Conservation (phyloP, 2,113 vertebrate genomes). For the Dasypus novemcinctus region DNA sequence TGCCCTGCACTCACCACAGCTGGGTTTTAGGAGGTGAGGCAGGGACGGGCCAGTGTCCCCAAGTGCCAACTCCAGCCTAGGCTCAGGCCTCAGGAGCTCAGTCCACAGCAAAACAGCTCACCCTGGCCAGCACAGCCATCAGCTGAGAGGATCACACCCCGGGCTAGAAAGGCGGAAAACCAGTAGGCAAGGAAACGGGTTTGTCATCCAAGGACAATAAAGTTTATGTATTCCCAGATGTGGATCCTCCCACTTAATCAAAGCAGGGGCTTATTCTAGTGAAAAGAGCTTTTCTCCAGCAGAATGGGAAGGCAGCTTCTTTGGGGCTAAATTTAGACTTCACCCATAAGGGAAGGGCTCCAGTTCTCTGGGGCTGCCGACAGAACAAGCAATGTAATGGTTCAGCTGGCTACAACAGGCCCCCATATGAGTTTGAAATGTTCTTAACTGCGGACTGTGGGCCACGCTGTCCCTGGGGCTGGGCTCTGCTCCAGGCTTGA, state of each 20-base stretch:
- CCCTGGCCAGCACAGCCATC: slow-evolving; percentile 5
- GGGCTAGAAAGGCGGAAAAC: slow-evolving; percentile 57
- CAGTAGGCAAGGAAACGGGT: slow-evolving; percentile 58
- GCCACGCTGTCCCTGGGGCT: not conserved
- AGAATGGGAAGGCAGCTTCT: slow-evolving; percentile 47
- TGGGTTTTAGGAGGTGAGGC: not conserved
- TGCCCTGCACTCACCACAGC: not conserved
- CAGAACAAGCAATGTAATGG: not conserved
- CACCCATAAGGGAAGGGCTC: slow-evolving; percentile 29
- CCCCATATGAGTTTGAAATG: not conserved
- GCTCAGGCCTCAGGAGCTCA: not conserved
- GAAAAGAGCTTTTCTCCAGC: slow-evolving; percentile 68
- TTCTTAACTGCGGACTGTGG: not conserved
- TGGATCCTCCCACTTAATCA: slow-evolving; percentile 65
- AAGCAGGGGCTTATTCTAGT: slow-evolving; percentile 24
- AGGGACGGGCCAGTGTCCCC: not conserved
- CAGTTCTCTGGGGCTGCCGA: not conserved
- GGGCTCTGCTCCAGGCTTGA: not conserved
- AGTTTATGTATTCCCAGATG: slow-evolving; percentile 71
- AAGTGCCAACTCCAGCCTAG: not conserved
- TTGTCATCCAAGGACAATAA: slow-evolving; percentile 75
- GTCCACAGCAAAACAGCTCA: not conserved
- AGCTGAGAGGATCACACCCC: slow-evolving; percentile 45
- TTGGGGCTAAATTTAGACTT: slow-evolving; percentile 64
- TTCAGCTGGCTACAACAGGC: slow-evolving; percentile 7